phyloP scores from a whole-genome alignment of 2,888 invertebrate genomes.

The Clepsis dumicolana region DNA sequence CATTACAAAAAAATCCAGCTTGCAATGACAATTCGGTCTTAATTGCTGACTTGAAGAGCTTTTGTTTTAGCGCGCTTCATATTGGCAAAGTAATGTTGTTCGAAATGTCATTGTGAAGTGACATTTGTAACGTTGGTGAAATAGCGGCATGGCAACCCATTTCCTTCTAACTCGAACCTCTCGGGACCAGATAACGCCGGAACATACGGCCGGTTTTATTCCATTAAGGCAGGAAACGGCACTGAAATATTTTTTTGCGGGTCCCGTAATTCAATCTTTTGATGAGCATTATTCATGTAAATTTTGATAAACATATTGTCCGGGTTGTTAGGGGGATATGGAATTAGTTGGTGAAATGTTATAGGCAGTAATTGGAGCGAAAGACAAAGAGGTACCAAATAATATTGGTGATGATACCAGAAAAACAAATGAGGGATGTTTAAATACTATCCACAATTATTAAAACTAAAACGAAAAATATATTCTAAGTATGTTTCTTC shows the following conservation, averaged over 20 bases:
- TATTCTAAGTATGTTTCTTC: too few relatives aligned
- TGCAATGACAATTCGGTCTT: too few relatives aligned
- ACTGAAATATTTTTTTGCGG: conserved; percentile 29
- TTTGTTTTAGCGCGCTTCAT: too few relatives aligned
- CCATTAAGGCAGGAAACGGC: conserved; percentile 32
- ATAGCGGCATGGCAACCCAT: not conserved
- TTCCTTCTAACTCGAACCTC: not conserved
- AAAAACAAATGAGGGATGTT: too few relatives aligned
- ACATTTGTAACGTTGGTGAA: too few relatives aligned
- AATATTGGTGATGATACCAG: too few relatives aligned
- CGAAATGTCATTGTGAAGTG: too few relatives aligned
- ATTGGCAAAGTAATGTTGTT: too few relatives aligned
- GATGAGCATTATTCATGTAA: conserved; percentile 26
- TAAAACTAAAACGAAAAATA: too few relatives aligned
- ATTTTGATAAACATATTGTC: conserved; percentile 24
- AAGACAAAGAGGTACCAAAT: not conserved
- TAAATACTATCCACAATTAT: too few relatives aligned
- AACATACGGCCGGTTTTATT: conserved; percentile 25
- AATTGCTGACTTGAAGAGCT: too few relatives aligned
- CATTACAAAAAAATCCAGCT: too few relatives aligned
- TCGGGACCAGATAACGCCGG: conserved; percentile 17
- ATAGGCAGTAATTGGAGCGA: not conserved
- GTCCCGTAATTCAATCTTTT: conserved; percentile 30
- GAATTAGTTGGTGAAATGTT: not conserved
- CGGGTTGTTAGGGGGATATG: conserved; percentile 11